A percentile compares a stretch with the other conserved stretches of the same genome.
phyloP scores from a whole-genome alignment of 2,113 vertebrate species.

The Bufo bufo region DNA sequence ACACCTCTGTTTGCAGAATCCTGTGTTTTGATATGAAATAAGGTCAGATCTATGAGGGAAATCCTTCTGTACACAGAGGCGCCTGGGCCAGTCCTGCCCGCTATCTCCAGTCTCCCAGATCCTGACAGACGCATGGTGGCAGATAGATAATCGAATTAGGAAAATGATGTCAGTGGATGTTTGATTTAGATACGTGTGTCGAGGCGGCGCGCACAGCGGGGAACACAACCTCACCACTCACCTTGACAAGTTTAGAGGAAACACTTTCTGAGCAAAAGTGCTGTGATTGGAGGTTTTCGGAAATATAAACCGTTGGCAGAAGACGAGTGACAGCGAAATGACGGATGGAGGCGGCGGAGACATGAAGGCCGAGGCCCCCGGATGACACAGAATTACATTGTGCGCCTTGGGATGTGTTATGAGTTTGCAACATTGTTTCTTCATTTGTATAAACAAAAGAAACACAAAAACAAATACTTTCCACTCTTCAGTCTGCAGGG shows the following conservation, averaged over 20 bases:
- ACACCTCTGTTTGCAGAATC: background rate
- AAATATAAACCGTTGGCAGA: background rate
- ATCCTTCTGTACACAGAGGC: background rate
- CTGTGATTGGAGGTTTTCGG: slow-evolving; percentile 3
- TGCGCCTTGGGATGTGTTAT: background rate
- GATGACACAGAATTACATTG: background rate
- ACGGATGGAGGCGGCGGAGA: background rate
- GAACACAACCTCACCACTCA: background rate
- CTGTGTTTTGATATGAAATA: background rate
- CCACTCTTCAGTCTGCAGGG: too few species aligned
- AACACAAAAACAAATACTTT: too few species aligned
- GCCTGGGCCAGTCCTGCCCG: background rate
- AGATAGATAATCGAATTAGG: slow-evolving; percentile 40
- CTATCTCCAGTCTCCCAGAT: background rate
- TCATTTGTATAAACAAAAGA: background rate
- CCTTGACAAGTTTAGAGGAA: slow-evolving; percentile 37
- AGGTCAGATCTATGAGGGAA: background rate
- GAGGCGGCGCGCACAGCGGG: background rate
- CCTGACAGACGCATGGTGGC: background rate
- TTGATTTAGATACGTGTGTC: slow-evolving; percentile 24
- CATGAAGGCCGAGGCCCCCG: background rate
- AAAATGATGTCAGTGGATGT: slow-evolving; percentile 8
- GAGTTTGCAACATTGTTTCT: background rate
- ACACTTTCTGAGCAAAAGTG: background rate
- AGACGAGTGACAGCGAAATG: background rate